These are phyloP conservation scores for Lagenorhynchus albirostris DNA, from an alignment of 2,113 vertebrate genomes.

Conservation along the genomic window DNA sequence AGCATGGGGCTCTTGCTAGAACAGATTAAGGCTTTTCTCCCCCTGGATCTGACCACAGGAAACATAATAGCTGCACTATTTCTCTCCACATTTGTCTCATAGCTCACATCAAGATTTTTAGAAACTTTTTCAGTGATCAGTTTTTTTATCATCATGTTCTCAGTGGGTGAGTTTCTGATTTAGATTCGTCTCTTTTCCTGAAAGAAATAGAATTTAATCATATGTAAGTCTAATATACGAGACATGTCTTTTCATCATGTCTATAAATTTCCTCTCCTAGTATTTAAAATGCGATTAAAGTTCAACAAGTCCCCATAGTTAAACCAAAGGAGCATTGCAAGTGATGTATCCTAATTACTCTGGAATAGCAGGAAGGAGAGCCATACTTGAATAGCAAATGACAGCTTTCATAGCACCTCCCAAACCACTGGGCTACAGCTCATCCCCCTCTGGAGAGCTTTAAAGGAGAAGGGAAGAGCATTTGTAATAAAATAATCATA, in stretches of 20 bases:
- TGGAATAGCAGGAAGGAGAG: neutral
- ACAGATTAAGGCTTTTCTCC: neutral
- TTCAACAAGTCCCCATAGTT: neutral
- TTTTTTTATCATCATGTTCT: neutral
- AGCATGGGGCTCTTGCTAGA: neutral
- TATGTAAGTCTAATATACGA: neutral
- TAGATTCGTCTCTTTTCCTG: neutral
- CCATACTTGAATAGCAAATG: neutral
- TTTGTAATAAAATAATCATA: neutral
- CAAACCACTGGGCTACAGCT: neutral
- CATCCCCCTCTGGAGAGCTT: neutral
- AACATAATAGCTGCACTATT: neutral
- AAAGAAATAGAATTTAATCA: neutral
- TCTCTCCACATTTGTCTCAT: neutral
- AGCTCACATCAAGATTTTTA: neutral
- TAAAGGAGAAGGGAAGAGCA: neutral
- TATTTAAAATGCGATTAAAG: neutral
- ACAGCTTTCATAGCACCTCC: neutral
- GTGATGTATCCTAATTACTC: conserved; percentile 37
- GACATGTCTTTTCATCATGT: neutral
- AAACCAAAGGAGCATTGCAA: neutral
- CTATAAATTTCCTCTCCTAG: neutral
- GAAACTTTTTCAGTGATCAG: neutral
- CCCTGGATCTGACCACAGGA: neutral
- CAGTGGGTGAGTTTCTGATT: neutral